phyloP scores from a whole-genome alignment of 2,888 invertebrate species.

The Synanthedon tipuliformis region DNA sequence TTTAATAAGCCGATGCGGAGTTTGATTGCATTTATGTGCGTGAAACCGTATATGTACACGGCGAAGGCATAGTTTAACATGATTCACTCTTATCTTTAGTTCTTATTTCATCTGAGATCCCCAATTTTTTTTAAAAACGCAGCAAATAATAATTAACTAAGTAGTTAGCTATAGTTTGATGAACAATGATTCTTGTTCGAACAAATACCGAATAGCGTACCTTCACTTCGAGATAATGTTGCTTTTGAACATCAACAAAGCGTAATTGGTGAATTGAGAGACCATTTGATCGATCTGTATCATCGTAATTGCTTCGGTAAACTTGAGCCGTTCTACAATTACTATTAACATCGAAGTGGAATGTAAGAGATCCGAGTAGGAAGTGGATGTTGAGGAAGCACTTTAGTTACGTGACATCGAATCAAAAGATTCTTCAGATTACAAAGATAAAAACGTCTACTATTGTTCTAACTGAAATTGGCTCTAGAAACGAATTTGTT shows the following conservation, averaged over 20 bases:
- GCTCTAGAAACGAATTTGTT: too few species aligned
- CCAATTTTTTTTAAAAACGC: not conserved
- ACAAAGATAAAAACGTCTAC: too few species aligned
- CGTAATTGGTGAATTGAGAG: constrained; percentile 32
- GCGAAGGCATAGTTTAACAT: too few species aligned
- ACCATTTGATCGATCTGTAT: constrained; percentile 39
- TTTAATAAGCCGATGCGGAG: too few species aligned
- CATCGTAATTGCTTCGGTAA: constrained; percentile 47
- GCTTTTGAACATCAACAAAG: constrained; percentile 29
- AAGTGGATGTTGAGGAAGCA: constrained; percentile 25
- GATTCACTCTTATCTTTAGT: too few species aligned
- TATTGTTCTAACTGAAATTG: too few species aligned
- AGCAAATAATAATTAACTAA: constrained; percentile 1
- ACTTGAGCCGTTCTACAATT: constrained; percentile 29
- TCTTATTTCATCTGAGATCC: too few species aligned
- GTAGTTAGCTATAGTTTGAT: constrained; percentile 3
- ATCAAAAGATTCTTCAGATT: not conserved
- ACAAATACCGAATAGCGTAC: constrained; percentile 11
- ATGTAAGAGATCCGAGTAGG: constrained; percentile 19
- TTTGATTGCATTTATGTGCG: too few species aligned
- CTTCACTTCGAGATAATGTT: constrained; percentile 26
- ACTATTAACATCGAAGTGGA: constrained; percentile 15
- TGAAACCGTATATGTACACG: too few species aligned
- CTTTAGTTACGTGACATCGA: constrained; percentile 15
- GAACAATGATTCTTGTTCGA: constrained; percentile 8